Evolutionary conservation across 2,113 vertebrate genomes (phyloP).

Genomic region (Gobius niger): DNA sequence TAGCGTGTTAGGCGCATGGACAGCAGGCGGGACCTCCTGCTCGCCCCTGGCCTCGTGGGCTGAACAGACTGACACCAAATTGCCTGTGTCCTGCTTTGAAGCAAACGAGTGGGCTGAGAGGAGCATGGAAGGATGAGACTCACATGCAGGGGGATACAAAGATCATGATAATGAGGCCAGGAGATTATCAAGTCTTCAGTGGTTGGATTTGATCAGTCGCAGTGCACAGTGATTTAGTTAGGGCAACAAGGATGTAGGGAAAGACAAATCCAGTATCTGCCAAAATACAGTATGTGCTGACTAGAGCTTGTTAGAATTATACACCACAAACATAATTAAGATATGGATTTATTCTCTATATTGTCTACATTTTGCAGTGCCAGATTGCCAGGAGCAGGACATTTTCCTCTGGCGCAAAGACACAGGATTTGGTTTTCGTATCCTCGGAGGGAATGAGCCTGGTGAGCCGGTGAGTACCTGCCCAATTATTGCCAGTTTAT

Average conservation of each 20-base stretch:
- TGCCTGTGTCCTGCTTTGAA: constrained; percentile 53
- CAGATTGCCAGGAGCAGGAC: constrained; percentile 97
- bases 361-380: constrained; percentile 79
- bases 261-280: no score
- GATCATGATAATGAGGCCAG: constrained; percentile 7
- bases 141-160: not conserved
- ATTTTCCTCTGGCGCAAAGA: constrained; percentile 99
- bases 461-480: constrained; percentile 91
- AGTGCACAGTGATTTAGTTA: not conserved
- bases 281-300: not conserved
- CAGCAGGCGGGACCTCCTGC: constrained; percentile 49
- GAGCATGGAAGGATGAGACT: not conserved
- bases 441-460: constrained; percentile 97
- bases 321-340: not conserved
- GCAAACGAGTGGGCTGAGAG: constrained; percentile 15
- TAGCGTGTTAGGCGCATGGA: constrained; percentile 34
- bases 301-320: not conserved
- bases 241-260: not conserved
- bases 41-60: constrained; percentile 44
- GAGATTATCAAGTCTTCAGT: constrained; percentile 2
- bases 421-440: constrained; percentile 97
- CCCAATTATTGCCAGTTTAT: not conserved
- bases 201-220: not conserved
- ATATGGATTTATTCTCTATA: constrained; percentile 18
- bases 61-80: constrained; percentile 60